These are phyloP conservation scores for Poecilia wingei DNA, from an alignment of 2,797 vertebrate genomes.

Conservation along the genomic window DNA sequence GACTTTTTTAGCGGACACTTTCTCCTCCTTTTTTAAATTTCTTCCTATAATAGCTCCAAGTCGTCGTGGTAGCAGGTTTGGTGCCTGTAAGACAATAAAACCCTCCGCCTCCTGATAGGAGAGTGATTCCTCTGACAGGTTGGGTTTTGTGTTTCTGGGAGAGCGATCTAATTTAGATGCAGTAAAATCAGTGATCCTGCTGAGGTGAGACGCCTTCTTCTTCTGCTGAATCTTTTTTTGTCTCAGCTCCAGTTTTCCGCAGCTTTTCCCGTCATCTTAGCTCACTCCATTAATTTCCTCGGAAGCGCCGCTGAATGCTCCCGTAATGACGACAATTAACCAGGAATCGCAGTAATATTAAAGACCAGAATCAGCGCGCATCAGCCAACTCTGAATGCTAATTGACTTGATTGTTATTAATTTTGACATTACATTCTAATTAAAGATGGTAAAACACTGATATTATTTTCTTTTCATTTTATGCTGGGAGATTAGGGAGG, in stretches of 20 bases:
- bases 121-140: constrained; percentile 67
- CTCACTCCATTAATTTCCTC: constrained; percentile 57
- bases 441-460: constrained; percentile 79
- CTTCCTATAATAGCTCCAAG: no score
- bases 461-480: constrained; percentile 78
- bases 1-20: no score
- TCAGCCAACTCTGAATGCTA: constrained; percentile 57
- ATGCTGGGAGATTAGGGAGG: constrained; percentile 68
- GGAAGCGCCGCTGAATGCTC: constrained; percentile 47
- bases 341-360: constrained; percentile 61
- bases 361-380: constrained; percentile 56
- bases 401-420: constrained; percentile 80
- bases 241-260: constrained; percentile 17
- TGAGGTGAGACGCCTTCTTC: constrained; percentile 46
- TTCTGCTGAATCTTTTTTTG: constrained; percentile 22
- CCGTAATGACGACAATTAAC: constrained; percentile 71
- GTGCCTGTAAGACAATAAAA: constrained; percentile 63
- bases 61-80: constrained; percentile 21
- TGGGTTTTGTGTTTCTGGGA: constrained; percentile 56
- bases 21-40: no score
- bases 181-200: constrained; percentile 66
- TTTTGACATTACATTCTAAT: constrained; percentile 79
- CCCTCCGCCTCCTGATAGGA: constrained; percentile 52
- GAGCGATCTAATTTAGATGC: constrained; percentile 60
- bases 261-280: constrained; percentile 28